These are phyloP conservation scores for Pocillopora damicornis DNA, from an alignment of 64 coral and sea anemone genomes.

Conservation along the genomic window DNA sequence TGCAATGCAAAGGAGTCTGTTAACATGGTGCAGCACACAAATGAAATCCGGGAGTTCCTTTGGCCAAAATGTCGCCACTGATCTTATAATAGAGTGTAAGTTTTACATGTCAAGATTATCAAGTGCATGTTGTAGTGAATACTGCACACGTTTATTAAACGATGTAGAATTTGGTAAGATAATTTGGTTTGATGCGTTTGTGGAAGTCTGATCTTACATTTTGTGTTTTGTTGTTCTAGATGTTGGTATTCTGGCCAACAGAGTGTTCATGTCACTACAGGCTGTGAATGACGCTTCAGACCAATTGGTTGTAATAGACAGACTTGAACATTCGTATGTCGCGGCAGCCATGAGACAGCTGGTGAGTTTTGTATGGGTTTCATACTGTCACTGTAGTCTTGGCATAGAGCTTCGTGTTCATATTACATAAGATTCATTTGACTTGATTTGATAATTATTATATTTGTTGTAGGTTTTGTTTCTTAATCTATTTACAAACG, in stretches of 20 bases:
- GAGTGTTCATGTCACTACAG: conserved; percentile 76
- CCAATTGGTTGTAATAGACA: conserved; percentile 72
- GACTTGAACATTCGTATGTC: conserved; percentile 93
- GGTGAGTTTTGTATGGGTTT: conserved; percentile 43
- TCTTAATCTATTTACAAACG: conserved; percentile 80
- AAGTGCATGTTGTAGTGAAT: no score
- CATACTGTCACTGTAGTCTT: no score
- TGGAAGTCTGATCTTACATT: neutral
- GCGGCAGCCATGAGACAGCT: conserved; percentile 81
- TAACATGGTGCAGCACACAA: conserved; percentile 72
- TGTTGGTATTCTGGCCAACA: conserved; percentile 62
- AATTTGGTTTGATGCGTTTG: neutral
- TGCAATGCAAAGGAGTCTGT: conserved; percentile 90
- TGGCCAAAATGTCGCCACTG: conserved; percentile 52
- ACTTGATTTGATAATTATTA: no score
- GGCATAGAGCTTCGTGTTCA: no score
- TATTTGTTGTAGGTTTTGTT: conserved; percentile 66
- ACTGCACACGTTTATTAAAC: no score
- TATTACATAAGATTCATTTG: no score
- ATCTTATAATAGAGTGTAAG: conserved; percentile 64
- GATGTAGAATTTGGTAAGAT: no score
- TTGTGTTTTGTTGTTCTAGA: conserved; percentile 35
- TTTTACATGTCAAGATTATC: neutral
- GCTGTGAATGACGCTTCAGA: conserved; percentile 50
- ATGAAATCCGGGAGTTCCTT: conserved; percentile 46